Conservation (phyloP, 2,113 vertebrate species). For the Callithrix jacchus region DNA sequence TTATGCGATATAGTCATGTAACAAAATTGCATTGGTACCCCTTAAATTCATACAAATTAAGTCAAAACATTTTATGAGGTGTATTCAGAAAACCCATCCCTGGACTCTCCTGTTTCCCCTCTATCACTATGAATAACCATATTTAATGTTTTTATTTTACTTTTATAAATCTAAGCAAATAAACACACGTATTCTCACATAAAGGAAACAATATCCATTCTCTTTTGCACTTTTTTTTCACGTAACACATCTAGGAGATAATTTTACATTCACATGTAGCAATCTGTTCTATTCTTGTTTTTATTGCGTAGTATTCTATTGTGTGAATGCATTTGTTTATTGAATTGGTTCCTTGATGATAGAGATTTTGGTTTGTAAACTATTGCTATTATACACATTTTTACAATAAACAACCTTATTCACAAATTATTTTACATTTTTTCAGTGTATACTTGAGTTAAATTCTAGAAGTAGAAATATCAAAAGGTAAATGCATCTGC, state of each 20-base stretch:
- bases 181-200: background rate
- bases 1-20: too few relatives aligned
- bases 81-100: background rate
- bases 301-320: background rate
- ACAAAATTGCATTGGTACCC: too few relatives aligned
- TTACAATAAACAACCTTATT: background rate
- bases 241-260: background rate
- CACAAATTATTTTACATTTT: background rate
- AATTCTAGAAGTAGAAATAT: background rate
- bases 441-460: background rate
- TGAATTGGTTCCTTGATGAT: background rate
- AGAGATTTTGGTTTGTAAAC: background rate
- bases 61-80: background rate
- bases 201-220: background rate
- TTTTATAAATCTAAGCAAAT: background rate
- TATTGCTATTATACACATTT: background rate
- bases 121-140: background rate
- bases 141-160: background rate
- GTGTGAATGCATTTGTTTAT: background rate
- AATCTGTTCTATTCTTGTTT: background rate
- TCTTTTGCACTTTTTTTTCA: background rate
- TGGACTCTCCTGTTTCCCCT: background rate
- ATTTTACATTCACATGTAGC: background rate
- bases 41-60: background rate
- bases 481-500: background rate